A percentile compares a stretch with the other conserved stretches of the same genome.
phyloP scores from a whole-genome alignment of 2,113 vertebrate species.

The Perca schrenkii region DNA sequence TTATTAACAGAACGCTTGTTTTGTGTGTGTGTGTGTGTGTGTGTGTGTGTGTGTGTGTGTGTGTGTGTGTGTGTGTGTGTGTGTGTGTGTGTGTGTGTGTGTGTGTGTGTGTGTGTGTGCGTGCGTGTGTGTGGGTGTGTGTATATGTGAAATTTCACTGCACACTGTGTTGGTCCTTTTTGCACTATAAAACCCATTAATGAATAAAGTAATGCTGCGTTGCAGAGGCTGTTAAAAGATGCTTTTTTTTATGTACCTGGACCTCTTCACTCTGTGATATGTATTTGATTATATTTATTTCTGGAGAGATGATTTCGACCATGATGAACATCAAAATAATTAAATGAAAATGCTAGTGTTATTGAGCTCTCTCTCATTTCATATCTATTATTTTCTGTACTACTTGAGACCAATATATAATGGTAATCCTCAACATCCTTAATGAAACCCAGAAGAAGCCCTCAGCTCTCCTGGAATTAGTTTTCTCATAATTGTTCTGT shows the following conservation, averaged over 20 bases:
- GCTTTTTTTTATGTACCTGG: slow-evolving; percentile 38
- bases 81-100: too few species aligned
- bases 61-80: too few species aligned
- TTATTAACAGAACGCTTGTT: background rate
- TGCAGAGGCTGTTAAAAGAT: slow-evolving; percentile 37
- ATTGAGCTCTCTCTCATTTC: slow-evolving; percentile 12
- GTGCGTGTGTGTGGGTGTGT: too few species aligned
- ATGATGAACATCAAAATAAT: slow-evolving; percentile 40
- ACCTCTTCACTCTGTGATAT: slow-evolving; percentile 39
- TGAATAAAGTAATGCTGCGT: slow-evolving; percentile 36
- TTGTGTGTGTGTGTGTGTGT: background rate
- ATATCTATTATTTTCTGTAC: background rate
- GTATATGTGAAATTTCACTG: background rate
- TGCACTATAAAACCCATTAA: slow-evolving; percentile 5
- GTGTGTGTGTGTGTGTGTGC: too few species aligned
- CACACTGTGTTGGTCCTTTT: slow-evolving; percentile 4
- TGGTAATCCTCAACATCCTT: background rate
- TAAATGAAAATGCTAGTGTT: slow-evolving; percentile 38
- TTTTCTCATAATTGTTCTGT: background rate
- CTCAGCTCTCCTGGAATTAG: background rate
- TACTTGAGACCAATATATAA: background rate
- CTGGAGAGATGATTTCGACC: slow-evolving; percentile 31
- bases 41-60: too few species aligned
- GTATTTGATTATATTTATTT: background rate
- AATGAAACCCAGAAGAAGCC: background rate